Evolutionary conservation across 2,888 invertebrate genomes (phyloP).

Genomic region (Chaitophorus viminalis): DNA sequence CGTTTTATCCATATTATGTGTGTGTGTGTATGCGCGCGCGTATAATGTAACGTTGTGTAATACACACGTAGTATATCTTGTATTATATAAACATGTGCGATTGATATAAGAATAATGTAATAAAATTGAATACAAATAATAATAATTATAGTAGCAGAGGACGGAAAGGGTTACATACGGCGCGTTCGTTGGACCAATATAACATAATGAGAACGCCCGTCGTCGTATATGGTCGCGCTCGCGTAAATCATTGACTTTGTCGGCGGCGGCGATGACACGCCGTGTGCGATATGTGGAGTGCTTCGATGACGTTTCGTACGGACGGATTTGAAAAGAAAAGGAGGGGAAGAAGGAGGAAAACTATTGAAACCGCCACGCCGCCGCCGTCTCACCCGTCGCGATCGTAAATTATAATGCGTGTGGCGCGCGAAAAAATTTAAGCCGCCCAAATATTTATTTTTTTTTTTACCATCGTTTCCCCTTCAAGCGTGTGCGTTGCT

Average conservation of each 20-base stretch:
- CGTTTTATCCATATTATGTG: no score
- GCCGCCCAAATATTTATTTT: background rate
- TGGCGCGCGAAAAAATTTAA: background rate
- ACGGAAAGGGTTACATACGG: background rate
- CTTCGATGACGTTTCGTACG: background rate
- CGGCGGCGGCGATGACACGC: background rate
- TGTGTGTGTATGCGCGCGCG: no score
- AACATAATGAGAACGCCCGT: background rate
- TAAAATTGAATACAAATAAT: no score
- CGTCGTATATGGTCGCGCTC: no score
- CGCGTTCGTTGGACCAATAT: background rate
- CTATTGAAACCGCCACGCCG: background rate
- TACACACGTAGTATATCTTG: no score
- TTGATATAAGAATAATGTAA: no score
- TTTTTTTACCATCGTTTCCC: background rate
- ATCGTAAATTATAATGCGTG: conserved; percentile 1
- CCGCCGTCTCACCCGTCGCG: background rate
- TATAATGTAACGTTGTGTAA: no score
- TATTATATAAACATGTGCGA: background rate
- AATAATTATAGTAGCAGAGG: background rate
- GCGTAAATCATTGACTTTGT: background rate
- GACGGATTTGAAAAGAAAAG: background rate
- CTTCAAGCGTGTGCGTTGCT: no score
- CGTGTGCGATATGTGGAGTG: background rate
- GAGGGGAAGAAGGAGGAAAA: background rate